These are phyloP conservation scores for Hemibagrus wyckioides DNA, from an alignment of 2,113 vertebrate species.

Conservation along the genomic window DNA sequence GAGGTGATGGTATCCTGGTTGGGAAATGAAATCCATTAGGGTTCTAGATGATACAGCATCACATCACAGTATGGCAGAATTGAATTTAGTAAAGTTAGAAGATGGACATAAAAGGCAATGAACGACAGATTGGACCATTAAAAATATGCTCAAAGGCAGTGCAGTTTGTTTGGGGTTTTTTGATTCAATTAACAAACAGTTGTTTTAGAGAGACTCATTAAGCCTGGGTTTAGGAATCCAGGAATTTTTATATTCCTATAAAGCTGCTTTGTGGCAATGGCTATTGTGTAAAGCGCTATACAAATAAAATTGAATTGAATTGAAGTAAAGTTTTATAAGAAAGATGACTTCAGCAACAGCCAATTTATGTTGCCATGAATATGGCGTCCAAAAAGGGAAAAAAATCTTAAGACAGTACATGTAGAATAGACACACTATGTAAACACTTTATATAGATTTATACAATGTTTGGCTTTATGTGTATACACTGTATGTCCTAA, in stretches of 20 bases:
- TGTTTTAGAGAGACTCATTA: neutral
- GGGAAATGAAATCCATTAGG: slow-evolving; percentile 18
- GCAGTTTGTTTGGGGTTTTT: neutral
- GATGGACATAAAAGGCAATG: neutral
- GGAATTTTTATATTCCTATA: too few relatives aligned
- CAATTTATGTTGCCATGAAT: neutral
- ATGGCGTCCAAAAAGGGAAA: neutral
- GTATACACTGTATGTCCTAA: neutral
- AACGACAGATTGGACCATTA: neutral
- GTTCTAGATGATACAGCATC: neutral
- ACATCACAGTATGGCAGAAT: neutral
- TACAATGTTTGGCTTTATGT: neutral
- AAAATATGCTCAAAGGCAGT: neutral
- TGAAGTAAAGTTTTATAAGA: neutral
- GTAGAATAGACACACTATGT: neutral
- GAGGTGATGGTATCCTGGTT: slow-evolving; percentile 29
- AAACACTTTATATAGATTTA: neutral
- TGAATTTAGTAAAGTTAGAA: neutral
- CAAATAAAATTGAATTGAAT: too few relatives aligned
- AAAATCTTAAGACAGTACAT: neutral
- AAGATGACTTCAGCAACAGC: too few relatives aligned
- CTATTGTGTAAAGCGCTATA: too few relatives aligned
- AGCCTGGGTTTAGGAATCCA: neutral
- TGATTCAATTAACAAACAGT: neutral
- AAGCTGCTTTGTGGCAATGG: too few relatives aligned